Percentiles rank a stretch among this genome's conserved stretches.
These are phyloP conservation scores for Dryas iulia DNA, from an alignment of 1,140 invertebrate genomes.

Conservation along the genomic window DNA sequence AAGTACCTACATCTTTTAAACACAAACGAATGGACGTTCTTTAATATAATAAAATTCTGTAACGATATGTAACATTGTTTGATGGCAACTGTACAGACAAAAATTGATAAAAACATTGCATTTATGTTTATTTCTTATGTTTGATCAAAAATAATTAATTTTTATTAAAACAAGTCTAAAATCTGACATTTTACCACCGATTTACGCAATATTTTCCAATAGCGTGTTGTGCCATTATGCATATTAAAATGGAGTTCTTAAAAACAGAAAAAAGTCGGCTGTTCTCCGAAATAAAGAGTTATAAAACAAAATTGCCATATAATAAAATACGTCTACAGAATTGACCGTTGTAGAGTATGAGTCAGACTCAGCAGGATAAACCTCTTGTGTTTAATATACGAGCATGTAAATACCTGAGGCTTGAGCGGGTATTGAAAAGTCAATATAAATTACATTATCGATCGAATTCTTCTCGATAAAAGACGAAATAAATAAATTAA, in stretches of 20 bases:
- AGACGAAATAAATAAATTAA: conserved; percentile 31
- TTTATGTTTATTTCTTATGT: neutral
- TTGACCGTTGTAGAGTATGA: conserved; percentile 37
- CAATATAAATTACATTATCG: conserved; percentile 37
- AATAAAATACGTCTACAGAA: conserved; percentile 36
- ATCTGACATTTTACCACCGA: conserved; percentile 7
- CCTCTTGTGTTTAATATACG: conserved; percentile 34
- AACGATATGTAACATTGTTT: too few species aligned
- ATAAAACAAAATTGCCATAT: conserved; percentile 28
- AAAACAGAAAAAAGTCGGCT: neutral
- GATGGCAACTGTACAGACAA: too few species aligned
- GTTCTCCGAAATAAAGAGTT: conserved; percentile 26
- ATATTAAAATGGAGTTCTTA: conserved; percentile 20
- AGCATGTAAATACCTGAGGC: conserved; percentile 33
- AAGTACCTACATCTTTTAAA: neutral
- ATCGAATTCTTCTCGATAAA: conserved; percentile 21
- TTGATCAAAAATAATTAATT: conserved; percentile 11
- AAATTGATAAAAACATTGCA: neutral
- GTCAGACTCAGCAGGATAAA: conserved; percentile 39
- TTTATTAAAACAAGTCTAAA: conserved; percentile 10
- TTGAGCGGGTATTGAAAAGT: conserved; percentile 38
- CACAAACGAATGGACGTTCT: too few species aligned
- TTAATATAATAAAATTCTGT: too few species aligned
- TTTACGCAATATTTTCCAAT: conserved; percentile 14
- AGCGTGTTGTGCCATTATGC: conserved; percentile 23